These are phyloP conservation scores for Drosophila setosimentum DNA, from an alignment of 2,888 invertebrate genomes.

Conservation along the genomic window DNA sequence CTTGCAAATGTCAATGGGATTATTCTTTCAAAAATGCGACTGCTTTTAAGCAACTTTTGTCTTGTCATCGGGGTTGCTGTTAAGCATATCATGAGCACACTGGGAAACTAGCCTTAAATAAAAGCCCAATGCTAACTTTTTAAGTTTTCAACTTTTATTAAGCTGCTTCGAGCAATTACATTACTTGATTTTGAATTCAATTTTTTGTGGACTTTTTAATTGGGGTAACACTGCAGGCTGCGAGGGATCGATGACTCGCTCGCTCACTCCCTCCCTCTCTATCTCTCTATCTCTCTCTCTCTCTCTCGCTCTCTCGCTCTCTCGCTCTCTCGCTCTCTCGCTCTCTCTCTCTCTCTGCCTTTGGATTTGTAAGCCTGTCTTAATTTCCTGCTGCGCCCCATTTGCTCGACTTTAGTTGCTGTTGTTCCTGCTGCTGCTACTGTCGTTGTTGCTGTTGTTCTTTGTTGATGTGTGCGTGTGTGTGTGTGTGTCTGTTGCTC, in stretches of 20 bases:
- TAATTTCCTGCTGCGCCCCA: conserved; percentile 73
- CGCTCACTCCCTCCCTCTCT: neutral
- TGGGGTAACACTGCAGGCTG: conserved; percentile 5
- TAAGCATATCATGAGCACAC: neutral
- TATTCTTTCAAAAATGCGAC: neutral
- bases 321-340: neutral
- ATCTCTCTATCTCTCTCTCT: neutral
- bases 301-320: neutral
- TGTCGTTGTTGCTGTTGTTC: conserved; percentile 17
- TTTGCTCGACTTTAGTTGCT: conserved; percentile 41
- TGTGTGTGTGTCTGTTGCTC: conserved; percentile 25
- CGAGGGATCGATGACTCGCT: conserved; percentile 27
- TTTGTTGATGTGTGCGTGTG: neutral
- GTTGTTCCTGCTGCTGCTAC: conserved; percentile 46
- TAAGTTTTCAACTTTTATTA: neutral
- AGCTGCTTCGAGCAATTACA: neutral
- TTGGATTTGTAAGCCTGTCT: conserved; percentile 22
- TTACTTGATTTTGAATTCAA: neutral
- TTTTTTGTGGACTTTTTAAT: conserved; percentile 4
- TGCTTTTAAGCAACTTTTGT: neutral
- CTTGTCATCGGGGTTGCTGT: neutral
- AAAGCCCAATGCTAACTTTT: neutral
- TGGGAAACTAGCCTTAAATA: neutral
- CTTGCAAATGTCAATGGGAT: neutral
- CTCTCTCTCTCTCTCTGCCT: neutral